Conservation (phyloP, 1,140 invertebrate genomes). For the Phocides pigmalion region DNA sequence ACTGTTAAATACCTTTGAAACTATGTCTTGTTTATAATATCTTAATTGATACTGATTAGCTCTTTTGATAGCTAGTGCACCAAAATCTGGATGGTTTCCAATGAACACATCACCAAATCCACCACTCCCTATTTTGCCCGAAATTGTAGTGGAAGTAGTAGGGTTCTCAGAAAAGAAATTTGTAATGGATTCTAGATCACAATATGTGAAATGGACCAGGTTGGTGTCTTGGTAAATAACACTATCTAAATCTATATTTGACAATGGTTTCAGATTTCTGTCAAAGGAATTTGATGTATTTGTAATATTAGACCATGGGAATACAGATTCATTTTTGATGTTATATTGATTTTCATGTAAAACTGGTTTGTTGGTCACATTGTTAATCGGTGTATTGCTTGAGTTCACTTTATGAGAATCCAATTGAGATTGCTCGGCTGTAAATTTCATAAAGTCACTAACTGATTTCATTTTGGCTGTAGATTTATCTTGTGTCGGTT, state of each 20-base stretch:
- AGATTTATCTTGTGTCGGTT: slow-evolving; percentile 22
- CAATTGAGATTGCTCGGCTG: slow-evolving; percentile 30
- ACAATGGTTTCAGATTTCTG: slow-evolving; percentile 2
- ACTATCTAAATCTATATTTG: slow-evolving; percentile 49
- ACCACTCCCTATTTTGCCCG: slow-evolving; percentile 86
- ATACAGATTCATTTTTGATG: background rate
- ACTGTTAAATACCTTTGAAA: slow-evolving; percentile 86
- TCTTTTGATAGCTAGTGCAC: slow-evolving; percentile 86
- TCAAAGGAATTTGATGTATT: background rate
- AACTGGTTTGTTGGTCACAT: too few relatives aligned
- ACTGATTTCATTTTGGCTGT: slow-evolving; percentile 38
- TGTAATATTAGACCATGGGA: too few relatives aligned
- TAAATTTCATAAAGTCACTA: slow-evolving; percentile 46
- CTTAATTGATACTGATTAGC: slow-evolving; percentile 73
- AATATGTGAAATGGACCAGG: slow-evolving; percentile 63
- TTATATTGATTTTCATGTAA: background rate
- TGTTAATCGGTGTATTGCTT: background rate
- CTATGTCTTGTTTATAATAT: slow-evolving; percentile 72
- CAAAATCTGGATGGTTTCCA: slow-evolving; percentile 74
- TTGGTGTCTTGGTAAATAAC: slow-evolving; percentile 61
- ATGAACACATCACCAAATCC: slow-evolving; percentile 89
- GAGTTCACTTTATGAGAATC: background rate
- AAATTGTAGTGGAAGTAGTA: slow-evolving; percentile 43
- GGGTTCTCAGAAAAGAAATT: slow-evolving; percentile 61
- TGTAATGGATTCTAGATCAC: slow-evolving; percentile 62